Conservation (phyloP, 2,113 vertebrate genomes). For the Plecotus auritus region DNA sequence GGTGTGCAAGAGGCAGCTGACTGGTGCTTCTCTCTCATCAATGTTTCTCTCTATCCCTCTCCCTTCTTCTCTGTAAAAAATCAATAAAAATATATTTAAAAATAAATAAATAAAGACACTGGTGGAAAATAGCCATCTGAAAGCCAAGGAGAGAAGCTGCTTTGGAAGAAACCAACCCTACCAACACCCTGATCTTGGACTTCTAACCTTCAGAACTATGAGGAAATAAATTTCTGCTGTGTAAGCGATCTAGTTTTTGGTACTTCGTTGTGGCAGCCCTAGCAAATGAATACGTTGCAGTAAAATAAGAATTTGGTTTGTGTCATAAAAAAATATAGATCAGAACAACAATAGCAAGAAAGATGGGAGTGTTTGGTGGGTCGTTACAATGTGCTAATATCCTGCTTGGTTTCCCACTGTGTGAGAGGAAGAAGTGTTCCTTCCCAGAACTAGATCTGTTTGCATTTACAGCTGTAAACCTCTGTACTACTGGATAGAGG, state of each 20-base stretch:
- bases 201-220: not conserved
- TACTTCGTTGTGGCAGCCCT: not conserved
- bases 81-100: too few species aligned
- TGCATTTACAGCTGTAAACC: too few species aligned
- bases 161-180: not conserved
- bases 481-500: too few species aligned
- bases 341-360: not conserved
- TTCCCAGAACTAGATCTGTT: not conserved
- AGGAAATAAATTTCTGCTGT: not conserved
- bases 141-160: not conserved
- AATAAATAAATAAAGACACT: not conserved
- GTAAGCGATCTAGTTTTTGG: not conserved
- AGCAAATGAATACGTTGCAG: not conserved
- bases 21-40: too few species aligned
- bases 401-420: not conserved
- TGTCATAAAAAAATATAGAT: not conserved
- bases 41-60: too few species aligned
- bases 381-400: not conserved
- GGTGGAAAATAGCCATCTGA: not conserved
- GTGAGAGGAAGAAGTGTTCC: not conserved
- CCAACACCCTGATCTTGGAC: not conserved
- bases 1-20: too few species aligned
- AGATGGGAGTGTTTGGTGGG: not conserved
- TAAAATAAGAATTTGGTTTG: not conserved
- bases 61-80: too few species aligned